Conservation (phyloP, 1,140 invertebrate genomes). For the Thalassaphorura encarpata region DNA sequence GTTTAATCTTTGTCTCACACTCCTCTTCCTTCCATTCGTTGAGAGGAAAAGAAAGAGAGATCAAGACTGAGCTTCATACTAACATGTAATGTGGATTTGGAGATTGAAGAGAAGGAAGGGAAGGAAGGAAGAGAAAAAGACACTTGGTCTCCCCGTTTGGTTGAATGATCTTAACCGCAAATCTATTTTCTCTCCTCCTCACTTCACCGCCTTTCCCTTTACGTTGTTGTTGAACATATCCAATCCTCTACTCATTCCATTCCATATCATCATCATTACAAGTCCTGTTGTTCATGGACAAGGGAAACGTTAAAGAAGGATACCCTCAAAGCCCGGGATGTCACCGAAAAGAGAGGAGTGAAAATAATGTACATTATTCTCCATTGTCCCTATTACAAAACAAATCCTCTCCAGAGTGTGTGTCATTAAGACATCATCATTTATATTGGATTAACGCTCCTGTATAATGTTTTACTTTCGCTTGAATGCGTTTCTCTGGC, state of each 20-base stretch:
- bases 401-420: background rate
- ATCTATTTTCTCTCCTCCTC: slow-evolving; percentile 9
- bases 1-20: too few species aligned
- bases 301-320: too few species aligned
- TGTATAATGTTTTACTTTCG: background rate
- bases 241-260: background rate
- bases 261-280: background rate
- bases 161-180: slow-evolving; percentile 13
- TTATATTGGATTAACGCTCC: slow-evolving; percentile 12
- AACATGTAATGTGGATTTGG: too few species aligned
- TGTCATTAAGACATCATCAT: slow-evolving; percentile 21
- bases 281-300: background rate
- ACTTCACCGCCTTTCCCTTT: background rate
- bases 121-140: too few species aligned
- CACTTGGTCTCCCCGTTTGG: background rate
- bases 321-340: too few species aligned
- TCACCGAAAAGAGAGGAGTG: too few species aligned
- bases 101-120: too few species aligned
- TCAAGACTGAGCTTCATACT: too few species aligned
- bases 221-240: background rate
- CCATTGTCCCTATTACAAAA: background rate
- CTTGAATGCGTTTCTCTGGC: background rate
- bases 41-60: background rate
- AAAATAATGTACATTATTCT: too few species aligned
- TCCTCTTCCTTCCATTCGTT: background rate